Base-by-base conservation (phyloP, 2,797 vertebrate genomes). In the Periophthalmus magnuspinnatus region DNA sequence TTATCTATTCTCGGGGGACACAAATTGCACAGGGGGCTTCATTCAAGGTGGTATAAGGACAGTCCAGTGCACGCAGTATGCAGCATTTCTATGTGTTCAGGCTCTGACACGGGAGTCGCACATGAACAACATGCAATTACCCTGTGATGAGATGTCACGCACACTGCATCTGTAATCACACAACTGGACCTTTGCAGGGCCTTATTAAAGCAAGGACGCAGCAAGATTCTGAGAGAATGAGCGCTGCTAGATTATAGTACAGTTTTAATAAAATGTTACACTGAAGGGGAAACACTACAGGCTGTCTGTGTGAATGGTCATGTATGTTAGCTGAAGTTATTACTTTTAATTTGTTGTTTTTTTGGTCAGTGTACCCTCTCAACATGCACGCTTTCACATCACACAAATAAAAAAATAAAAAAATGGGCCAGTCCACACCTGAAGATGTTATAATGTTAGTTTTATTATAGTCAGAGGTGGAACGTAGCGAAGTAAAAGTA, bases 111-210 rank as follows among this genome's bases (percentile, higher is more conserved):
- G 57, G 69, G 65, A 78, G 82, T 74, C 52, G 13, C 63, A 78
- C 76, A 82, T 79, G 77, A 76, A 84, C 73, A 76, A 82, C 78
- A 85, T 83, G 78, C 76, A 81, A 82, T 89, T 85, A 88, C 77
- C 71, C 68, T 60, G 47, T 60, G 70, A 77, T 67, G 72, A 9
- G 65, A 67, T 78, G 72, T 81, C 71, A 73, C 78, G 71, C 55
- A 68, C 34, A 0, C 68, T 70, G 85, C 69, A 83, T 81, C 58
- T 68, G 76, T 74, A 79, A 82, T 79, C 63, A 68, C 28, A n/a
- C 9, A 32, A 59, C 57, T 60, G 7, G 21, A 68, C 41, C 67
- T 67, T 28, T 70, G 47, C 3, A 16, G 64, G 65, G 65, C 70
- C 22, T 63, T 68, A 83, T 77, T 79, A 77, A 71, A 76, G 63